Evolutionary conservation across 2,888 invertebrate genomes (phyloP).

Genomic region (Eupeodes luniger): DNA sequence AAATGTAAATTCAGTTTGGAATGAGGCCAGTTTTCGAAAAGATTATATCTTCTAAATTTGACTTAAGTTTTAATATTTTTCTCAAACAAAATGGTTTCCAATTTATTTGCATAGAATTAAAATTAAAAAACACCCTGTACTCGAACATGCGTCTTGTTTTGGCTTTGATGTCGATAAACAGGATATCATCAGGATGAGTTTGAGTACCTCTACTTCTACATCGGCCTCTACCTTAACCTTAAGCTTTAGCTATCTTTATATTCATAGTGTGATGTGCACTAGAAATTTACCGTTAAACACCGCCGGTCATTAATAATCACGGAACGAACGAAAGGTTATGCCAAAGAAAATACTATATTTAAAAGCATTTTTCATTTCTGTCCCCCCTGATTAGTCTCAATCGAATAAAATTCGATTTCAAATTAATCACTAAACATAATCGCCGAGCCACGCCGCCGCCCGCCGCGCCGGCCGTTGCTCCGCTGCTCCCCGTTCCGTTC

Average conservation of each 20-base stretch:
- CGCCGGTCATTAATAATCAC: slow-evolving; percentile 47
- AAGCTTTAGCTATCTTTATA: slow-evolving; percentile 17
- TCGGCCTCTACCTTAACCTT: neutral
- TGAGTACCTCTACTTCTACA: neutral
- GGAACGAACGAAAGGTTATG: slow-evolving; percentile 29
- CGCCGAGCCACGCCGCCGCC: too few relatives aligned
- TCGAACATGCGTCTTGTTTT: slow-evolving; percentile 53
- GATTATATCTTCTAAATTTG: too few relatives aligned
- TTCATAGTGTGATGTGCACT: neutral
- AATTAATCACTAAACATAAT: slow-evolving; percentile 44
- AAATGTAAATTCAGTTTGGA: too few relatives aligned
- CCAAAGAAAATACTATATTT: slow-evolving; percentile 24
- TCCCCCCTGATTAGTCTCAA: slow-evolving; percentile 10
- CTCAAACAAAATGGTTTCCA: too few relatives aligned
- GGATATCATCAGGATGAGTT: slow-evolving; percentile 34
- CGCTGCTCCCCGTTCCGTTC: neutral
- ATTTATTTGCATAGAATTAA: neutral
- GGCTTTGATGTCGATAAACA: slow-evolving; percentile 43
- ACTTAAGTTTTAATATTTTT: too few relatives aligned
- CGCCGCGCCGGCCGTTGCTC: too few relatives aligned
- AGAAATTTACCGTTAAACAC: slow-evolving; percentile 63
- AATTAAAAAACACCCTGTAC: neutral
- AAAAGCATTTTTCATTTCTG: slow-evolving; percentile 14
- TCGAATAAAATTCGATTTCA: slow-evolving; percentile 29
- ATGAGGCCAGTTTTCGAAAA: too few relatives aligned